A percentile compares a stretch with the other conserved stretches of the same genome.
phyloP scores from a whole-genome alignment of 2,113 vertebrate species.

The Tragelaphus strepsiceros region DNA sequence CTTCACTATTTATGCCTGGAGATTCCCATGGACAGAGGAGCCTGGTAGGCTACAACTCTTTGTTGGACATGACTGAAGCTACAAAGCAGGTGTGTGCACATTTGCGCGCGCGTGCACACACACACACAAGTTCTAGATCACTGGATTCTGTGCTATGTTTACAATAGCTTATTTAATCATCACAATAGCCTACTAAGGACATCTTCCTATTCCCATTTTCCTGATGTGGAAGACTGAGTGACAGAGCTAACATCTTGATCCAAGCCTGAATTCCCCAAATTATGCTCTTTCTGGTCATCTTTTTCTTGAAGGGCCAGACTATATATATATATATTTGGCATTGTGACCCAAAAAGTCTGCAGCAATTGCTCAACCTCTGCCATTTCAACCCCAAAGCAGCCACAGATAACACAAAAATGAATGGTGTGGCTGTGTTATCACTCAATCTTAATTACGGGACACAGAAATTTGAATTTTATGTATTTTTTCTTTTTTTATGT shows the following conservation, averaged over 20 bases:
- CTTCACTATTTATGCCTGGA: not conserved
- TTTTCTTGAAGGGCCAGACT: not conserved
- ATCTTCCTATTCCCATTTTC: not conserved
- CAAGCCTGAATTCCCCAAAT: not conserved
- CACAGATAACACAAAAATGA: not conserved
- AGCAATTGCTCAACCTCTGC: not conserved
- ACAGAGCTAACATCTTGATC: not conserved
- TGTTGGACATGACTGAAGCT: not conserved
- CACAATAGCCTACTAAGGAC: too few relatives aligned
- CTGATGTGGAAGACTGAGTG: not conserved
- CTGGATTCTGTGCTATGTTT: not conserved
- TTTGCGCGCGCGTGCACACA: fast-evolving
- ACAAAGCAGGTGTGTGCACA: fast-evolving
- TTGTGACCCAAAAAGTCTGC: not conserved
- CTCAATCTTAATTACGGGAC: not conserved
- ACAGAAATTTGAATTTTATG: not conserved
- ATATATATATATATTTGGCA: not conserved
- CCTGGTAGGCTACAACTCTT: not conserved
- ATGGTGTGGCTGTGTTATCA: not conserved
- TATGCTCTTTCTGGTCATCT: not conserved
- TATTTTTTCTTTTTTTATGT: not conserved
- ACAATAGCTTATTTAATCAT: not conserved
- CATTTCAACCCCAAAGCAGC: not conserved
- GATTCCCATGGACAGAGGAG: not conserved
- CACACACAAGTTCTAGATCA: not conserved